Base-by-base conservation (phyloP, 2,888 invertebrate species). In the Cheilosia soror region DNA sequence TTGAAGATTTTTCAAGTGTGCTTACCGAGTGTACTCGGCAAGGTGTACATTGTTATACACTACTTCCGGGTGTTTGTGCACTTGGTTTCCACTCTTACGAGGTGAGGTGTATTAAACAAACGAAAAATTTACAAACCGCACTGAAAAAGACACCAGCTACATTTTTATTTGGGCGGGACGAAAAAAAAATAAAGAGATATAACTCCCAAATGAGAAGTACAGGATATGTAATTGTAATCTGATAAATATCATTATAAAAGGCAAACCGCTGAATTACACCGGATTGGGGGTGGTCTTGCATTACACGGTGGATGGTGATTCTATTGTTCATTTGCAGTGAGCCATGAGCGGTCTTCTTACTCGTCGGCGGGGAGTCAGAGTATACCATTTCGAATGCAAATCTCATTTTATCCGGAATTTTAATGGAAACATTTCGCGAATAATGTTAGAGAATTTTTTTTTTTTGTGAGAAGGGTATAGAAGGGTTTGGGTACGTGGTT, bases 181-280 rank as follows among this genome's bases (percentile, higher is more conserved):
- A 71, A 20, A 20, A 20, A 20, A 20, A 20, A 20, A 20, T 0
- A 20, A 20, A 27, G 15, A 65, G 20, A 55, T 49, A 57, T 58
- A 72, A 65, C 58, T 75, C 69, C 53, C 63, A 29, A 57, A 71
- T 69, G 63, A 58, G 75, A 15, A 31, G 51, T 37, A 62, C 63
- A 71, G 63, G 69, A 71, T 71, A 44, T 66, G 72, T 49, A 73
- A 83, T 73, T 83, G 79, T 69, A 73, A 83, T 83, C 83, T 73
- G 79, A 83, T 83, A 79, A 79, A 83, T 78, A 79, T 78, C 78
- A 83, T 83, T 78, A 68, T 51, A 73, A 78, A 72, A 63, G 57
- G 78, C 68, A 73, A 80, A 80, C 79, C 79, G 53, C 53, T 72
- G 79, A 80, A 80, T 80, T 80, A 80, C 79, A 80, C 66, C 72